A percentile compares a stretch with the other conserved stretches of the same genome.
Conservation (phyloP, 2,888 invertebrate genomes). For the Clanis bilineata region DNA sequence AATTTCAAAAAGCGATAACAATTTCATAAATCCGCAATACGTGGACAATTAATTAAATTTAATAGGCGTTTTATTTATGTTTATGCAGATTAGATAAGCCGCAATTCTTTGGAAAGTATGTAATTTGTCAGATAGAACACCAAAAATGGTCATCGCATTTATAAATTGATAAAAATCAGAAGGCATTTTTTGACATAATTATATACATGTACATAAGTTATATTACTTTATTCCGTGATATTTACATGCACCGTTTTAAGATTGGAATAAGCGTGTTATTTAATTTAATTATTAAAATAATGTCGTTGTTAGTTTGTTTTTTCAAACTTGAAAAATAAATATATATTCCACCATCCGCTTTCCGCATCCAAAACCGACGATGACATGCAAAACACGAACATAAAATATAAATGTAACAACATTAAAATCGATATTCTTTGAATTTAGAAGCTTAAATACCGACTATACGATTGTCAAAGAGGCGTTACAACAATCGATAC, state of each 20-base stretch:
- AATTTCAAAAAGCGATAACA: neutral
- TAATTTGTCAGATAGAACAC: neutral
- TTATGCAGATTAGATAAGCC: neutral
- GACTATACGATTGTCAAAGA: neutral
- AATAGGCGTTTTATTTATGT: neutral
- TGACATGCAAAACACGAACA: no score
- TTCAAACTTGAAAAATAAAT: no score
- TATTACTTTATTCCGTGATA: neutral
- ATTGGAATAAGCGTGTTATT: no score
- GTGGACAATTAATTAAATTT: no score
- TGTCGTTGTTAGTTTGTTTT: no score
- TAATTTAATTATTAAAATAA: no score
- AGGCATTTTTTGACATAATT: neutral
- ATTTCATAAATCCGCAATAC: neutral
- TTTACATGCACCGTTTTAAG: no score
- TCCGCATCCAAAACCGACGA: no score
- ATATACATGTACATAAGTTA: no score
- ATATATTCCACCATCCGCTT: no score
- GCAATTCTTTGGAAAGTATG: neutral
- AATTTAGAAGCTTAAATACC: neutral
- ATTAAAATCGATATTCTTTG: neutral
- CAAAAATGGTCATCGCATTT: neutral
- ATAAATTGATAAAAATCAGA: neutral
- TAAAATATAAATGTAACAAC: no score
- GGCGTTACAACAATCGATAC: constrained; percentile 34